Evolutionary conservation across 30 jellyfish, hydroid and myxozoan species (phyloP), one percentile per base, ranked within the genome.

Genomic region (Aurelia sp.): DNA sequence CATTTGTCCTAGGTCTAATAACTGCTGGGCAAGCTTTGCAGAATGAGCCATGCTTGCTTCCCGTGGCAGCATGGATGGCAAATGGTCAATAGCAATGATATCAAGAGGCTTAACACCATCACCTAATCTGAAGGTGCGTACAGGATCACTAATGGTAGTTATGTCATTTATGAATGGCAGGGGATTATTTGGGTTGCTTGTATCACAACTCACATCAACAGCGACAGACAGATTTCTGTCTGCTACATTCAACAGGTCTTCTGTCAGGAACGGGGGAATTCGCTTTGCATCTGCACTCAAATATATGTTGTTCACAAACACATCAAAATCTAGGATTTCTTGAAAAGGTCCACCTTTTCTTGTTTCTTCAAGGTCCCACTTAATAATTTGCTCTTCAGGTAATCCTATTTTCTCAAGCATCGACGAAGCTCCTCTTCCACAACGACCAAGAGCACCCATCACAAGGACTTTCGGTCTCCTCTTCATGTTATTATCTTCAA

Each of bases 161-260:
- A 77, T 87, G 40, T 79, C 91, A 9, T 65, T 52, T 8, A 74
- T 68, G 52, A 87, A 74, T 13, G 96, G 96, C 50, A 87, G 75
- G 3, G 96, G 96, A 58, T 78, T 87, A 33, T 73, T 78, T 12
- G 96, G 96, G 88, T 87, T 87, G 63, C 90, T 62, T 3, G 88
- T 78, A 62, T 87, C 96, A 50, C 96, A 87, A 44, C 96, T 87
- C 18, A 87, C 96, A 78, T 87, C 96, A 77, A 79, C 91, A 78
- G 79, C 91, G 3, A 87, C 96, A 6, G 91, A 19, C 19, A 87
- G 67, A 16, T 78, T 62, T 71, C 96, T 73, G 75, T 76, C 65
- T 11, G 18, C 48, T 0, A 66, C 23, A 55, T 68, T 60, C 64
- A 87, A 76, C 96, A 87, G 41, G 0, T 51, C 63, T 48, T 78